phyloP scores from a whole-genome alignment of 1,140 invertebrate genomes.

The Drosophila quadrilineata region DNA sequence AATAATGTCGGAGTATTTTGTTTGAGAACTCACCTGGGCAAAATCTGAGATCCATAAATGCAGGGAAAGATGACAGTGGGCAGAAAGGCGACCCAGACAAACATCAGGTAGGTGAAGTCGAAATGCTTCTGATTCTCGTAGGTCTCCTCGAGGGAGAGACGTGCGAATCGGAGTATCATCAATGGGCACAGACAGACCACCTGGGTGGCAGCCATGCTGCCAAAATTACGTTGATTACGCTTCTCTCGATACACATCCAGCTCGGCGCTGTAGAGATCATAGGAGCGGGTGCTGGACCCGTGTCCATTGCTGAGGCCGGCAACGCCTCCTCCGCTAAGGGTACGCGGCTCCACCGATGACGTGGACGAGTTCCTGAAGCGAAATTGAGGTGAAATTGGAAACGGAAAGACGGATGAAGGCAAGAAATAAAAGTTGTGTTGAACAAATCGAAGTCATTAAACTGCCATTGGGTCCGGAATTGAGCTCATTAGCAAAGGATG shows the following conservation, averaged over 20 bases:
- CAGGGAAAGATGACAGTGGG: conserved; percentile 86
- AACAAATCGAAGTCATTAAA: conserved; percentile 50
- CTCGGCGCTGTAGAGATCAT: conserved; percentile 84
- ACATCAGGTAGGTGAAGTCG: conserved; percentile 86
- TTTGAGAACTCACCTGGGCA: conserved; percentile 83
- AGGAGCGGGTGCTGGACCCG: conserved; percentile 46
- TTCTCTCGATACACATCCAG: conserved; percentile 86
- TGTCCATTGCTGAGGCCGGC: conserved; percentile 58
- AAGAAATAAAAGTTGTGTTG: conserved; percentile 15
- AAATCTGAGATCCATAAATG: conserved; percentile 85
- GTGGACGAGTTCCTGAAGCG: conserved; percentile 68
- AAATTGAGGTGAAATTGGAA: neutral
- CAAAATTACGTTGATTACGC: conserved; percentile 86
- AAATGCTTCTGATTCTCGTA: conserved; percentile 87
- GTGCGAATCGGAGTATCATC: conserved; percentile 86
- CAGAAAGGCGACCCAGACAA: conserved; percentile 88
- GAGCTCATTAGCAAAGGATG: conserved; percentile 60
- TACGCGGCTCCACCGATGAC: conserved; percentile 61
- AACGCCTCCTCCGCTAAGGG: conserved; percentile 55
- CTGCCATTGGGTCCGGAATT: conserved; percentile 26
- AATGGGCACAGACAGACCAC: conserved; percentile 86
- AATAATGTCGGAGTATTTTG: neutral
- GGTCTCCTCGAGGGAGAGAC: conserved; percentile 86
- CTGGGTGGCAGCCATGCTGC: conserved; percentile 85
- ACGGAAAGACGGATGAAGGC: neutral